Conservation (phyloP, 2,797 vertebrate species). For the Enteromius trimaculatus region DNA sequence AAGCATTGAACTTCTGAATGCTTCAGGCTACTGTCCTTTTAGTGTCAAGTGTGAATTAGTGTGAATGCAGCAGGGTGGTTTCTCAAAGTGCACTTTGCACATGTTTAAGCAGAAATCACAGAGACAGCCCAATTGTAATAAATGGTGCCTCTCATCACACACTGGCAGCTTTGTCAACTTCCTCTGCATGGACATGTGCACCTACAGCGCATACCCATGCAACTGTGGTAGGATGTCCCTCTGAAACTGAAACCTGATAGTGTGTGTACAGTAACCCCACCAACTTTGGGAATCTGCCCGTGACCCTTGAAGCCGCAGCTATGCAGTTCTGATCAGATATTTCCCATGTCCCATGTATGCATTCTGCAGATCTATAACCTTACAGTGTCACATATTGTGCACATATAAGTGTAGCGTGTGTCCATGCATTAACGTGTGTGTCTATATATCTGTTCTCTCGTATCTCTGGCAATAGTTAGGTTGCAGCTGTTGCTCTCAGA, state of each 20-base stretch:
- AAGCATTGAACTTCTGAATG: constrained; percentile 4
- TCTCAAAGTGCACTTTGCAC: background rate
- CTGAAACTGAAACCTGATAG: constrained; percentile 3
- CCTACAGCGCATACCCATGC: background rate
- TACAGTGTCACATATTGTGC: no score
- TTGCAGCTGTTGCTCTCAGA: constrained; percentile 49
- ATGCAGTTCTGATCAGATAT: constrained; percentile 12
- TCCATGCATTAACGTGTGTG: constrained; percentile 8
- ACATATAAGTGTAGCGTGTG: constrained; percentile 14
- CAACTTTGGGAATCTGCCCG: background rate
- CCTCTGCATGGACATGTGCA: background rate
- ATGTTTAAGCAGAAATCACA: background rate
- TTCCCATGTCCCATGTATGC: background rate
- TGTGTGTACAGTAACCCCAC: background rate
- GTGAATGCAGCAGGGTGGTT: background rate
- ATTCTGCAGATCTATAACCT: constrained; percentile 1
- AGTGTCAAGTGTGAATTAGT: constrained; percentile 1
- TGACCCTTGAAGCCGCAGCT: background rate
- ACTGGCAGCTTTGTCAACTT: background rate
- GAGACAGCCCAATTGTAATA: background rate
- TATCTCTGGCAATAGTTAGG: constrained; percentile 41
- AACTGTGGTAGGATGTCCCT: constrained; percentile 1
- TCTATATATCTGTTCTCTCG: constrained; percentile 32
- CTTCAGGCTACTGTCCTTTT: constrained; percentile 11
- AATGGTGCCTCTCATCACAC: background rate